Conservation (phyloP, 2,113 vertebrate genomes). For the Cranoglanis bouderius region DNA sequence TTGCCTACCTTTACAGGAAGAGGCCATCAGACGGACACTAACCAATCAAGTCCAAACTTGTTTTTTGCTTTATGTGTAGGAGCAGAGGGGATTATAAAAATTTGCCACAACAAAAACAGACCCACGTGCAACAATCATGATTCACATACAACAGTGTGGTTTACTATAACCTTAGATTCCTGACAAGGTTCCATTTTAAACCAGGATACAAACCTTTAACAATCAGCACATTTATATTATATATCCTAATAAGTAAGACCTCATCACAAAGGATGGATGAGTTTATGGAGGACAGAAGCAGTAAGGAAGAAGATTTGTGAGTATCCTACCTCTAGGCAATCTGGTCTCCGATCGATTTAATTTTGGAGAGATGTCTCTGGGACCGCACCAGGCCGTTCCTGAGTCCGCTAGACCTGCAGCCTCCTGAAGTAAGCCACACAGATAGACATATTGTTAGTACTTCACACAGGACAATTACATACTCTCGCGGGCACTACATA, state of each 20-base stretch:
- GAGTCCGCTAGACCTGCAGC: conserved; percentile 52
- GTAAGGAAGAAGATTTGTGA: background rate
- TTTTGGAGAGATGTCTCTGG: conserved; percentile 59
- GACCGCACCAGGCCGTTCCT: conserved; percentile 53
- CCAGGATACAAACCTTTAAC: background rate
- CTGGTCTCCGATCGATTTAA: conserved; percentile 53
- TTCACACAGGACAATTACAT: background rate
- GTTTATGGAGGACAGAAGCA: background rate
- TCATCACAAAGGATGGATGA: background rate
- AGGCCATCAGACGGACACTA: background rate
- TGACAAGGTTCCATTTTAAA: background rate
- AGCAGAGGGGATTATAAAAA: background rate
- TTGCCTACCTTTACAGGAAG: background rate
- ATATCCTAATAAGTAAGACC: background rate
- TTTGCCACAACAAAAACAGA: background rate
- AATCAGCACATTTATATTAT: background rate
- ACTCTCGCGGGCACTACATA: background rate
- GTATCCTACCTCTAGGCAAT: conserved; percentile 66
- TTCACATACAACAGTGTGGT: background rate
- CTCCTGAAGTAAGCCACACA: conserved; percentile 61
- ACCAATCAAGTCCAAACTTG: background rate
- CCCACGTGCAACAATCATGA: background rate
- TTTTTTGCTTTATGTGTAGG: background rate
- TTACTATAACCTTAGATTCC: background rate
- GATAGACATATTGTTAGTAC: conserved; percentile 29